Conservation (phyloP, 1,140 invertebrate genomes). For the Cotesia vestalis region DNA sequence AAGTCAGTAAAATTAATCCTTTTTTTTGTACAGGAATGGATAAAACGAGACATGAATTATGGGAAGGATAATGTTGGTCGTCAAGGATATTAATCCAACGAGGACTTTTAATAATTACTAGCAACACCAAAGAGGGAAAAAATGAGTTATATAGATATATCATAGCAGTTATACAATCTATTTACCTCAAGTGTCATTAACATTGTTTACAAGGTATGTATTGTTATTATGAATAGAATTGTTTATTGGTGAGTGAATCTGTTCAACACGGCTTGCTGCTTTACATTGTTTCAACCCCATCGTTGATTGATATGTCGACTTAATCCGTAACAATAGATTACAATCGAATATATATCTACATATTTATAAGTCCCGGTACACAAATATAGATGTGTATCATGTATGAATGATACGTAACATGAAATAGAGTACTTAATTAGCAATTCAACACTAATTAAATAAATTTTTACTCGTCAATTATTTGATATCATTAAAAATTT, state of each 20-base stretch:
- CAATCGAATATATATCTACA: not conserved
- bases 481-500: not conserved
- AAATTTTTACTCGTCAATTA: too few species aligned
- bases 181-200: too few species aligned
- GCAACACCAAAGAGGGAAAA: not conserved
- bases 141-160: too few species aligned
- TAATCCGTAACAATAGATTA: slow-evolving; percentile 13
- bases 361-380: too few species aligned
- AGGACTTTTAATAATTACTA: not conserved
- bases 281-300: slow-evolving; percentile 3
- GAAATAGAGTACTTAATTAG: not conserved
- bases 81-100: too few species aligned
- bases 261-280: slow-evolving; percentile 14
- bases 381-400: too few species aligned
- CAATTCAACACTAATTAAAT: not conserved
- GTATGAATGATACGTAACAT: not conserved
- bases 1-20: too few species aligned
- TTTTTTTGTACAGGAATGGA: too few species aligned
- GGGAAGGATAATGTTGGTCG: too few species aligned
- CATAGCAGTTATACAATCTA: too few species aligned
- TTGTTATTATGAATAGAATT: not conserved
- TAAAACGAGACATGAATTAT: too few species aligned
- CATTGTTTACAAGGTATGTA: too few species aligned
- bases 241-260: slow-evolving; percentile 17
- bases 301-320: slow-evolving; percentile 10